phyloP scores from a whole-genome alignment of 2,888 invertebrate genomes.

The Digitonthophagus gazella region DNA sequence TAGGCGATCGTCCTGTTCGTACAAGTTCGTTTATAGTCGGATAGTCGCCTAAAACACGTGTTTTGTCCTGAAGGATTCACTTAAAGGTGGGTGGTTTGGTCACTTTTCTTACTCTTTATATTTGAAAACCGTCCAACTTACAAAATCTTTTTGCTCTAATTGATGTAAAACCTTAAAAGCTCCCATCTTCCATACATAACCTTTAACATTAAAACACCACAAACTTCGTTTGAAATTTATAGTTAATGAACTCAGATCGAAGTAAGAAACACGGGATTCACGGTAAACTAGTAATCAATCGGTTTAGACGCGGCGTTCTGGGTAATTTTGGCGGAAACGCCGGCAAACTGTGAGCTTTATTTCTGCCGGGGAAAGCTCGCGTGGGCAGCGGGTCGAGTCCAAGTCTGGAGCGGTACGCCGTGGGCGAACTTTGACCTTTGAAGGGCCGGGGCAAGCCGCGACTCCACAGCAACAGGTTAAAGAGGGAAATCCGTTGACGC shows the following conservation, averaged over 20 bases:
- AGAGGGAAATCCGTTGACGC: not conserved
- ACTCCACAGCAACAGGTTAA: not conserved
- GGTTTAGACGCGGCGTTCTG: too few relatives aligned
- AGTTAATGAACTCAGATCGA: too few relatives aligned
- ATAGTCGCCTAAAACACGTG: constrained; percentile 25
- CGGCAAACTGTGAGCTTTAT: too few relatives aligned
- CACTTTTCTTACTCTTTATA: constrained; percentile 17
- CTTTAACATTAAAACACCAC: not conserved
- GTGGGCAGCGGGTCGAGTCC: constrained; percentile 33
- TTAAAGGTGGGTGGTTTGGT: constrained; percentile 34
- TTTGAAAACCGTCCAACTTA: not conserved
- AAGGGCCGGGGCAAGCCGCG: not conserved
- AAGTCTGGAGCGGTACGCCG: constrained; percentile 38
- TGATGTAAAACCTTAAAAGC: too few relatives aligned
- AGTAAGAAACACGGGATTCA: not conserved
- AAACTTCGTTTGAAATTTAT: too few relatives aligned
- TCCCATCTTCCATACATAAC: not conserved
- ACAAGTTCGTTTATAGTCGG: not conserved
- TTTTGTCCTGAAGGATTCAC: constrained; percentile 34
- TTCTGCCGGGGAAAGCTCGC: not conserved
- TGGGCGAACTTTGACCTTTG: constrained; percentile 42
- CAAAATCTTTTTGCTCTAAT: not conserved
- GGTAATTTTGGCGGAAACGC: too few relatives aligned
- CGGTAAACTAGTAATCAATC: too few relatives aligned
- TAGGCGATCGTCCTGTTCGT: not conserved